Evolutionary conservation across 1,140 invertebrate species (phyloP).

Genomic region (Plodia interpunctella): DNA sequence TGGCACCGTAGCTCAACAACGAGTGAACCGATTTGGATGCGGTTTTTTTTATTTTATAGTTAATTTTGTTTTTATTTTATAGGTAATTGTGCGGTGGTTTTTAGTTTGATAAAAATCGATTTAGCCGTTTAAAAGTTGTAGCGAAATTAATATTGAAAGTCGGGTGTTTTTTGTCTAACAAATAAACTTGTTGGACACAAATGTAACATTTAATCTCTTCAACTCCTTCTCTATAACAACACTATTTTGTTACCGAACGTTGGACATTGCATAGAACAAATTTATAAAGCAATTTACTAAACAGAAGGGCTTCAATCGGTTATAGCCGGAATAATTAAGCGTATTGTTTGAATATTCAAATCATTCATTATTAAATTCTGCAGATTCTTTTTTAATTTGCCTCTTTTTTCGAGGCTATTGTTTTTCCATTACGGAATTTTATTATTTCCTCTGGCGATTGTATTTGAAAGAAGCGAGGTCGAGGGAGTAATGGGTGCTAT

Average conservation of each 20-base stretch:
- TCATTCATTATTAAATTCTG: constrained; percentile 25
- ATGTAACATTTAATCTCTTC: too few species aligned
- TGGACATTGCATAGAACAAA: constrained; percentile 9
- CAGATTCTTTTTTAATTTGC: constrained; percentile 22
- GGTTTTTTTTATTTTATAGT: too few species aligned
- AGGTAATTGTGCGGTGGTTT: too few species aligned
- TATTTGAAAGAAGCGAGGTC: not conserved
- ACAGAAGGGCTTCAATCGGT: constrained; percentile 21
- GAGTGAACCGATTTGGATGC: too few species aligned
- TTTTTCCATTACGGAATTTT: constrained; percentile 3
- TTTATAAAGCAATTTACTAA: constrained; percentile 26
- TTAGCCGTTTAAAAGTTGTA: too few species aligned
- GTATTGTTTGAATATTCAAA: constrained; percentile 28
- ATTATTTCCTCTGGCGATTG: not conserved
- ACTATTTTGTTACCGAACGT: not conserved
- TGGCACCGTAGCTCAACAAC: too few species aligned
- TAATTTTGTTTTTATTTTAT: too few species aligned
- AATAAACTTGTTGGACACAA: too few species aligned
- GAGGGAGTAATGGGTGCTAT: too few species aligned
- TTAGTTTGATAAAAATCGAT: too few species aligned
- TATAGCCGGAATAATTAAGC: constrained; percentile 18
- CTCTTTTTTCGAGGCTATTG: constrained; percentile 1
- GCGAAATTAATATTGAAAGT: too few species aligned
- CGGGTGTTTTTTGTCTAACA: too few species aligned
- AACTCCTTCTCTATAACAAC: not conserved